phyloP scores from a whole-genome alignment of 2,888 invertebrate genomes.

The Synergus japonicus region DNA sequence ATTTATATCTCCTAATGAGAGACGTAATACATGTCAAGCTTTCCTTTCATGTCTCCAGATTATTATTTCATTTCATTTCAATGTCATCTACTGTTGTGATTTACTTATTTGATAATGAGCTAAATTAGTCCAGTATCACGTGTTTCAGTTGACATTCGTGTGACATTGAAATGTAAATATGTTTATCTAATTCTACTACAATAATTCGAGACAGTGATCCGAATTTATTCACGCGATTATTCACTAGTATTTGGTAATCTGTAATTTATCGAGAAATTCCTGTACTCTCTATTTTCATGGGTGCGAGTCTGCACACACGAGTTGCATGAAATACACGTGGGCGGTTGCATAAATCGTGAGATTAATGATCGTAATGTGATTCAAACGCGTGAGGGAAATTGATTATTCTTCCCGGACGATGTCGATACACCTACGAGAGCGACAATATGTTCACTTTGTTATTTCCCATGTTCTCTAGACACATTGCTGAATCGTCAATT shows the following conservation, averaged over 20 bases:
- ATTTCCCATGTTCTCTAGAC: neutral
- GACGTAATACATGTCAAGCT: neutral
- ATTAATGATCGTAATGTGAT: constrained; percentile 46
- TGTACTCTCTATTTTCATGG: constrained; percentile 34
- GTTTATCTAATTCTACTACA: constrained; percentile 43
- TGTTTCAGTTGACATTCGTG: neutral
- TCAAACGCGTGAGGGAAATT: constrained; percentile 40
- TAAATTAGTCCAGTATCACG: constrained; percentile 37
- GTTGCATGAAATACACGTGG: constrained; percentile 43
- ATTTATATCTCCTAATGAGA: neutral
- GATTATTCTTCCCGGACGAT: constrained; percentile 35
- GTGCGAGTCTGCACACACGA: constrained; percentile 28
- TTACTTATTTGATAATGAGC: neutral
- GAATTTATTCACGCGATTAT: constrained; percentile 44
- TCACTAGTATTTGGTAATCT: constrained; percentile 46
- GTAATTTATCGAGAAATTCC: constrained; percentile 48
- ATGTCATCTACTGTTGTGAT: neutral
- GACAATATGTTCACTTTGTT: constrained; percentile 25
- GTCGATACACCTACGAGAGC: constrained; percentile 30
- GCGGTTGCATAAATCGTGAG: constrained; percentile 48
- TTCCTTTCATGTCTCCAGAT: neutral
- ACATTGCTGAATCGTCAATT: constrained; percentile 23
- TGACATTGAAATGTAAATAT: constrained; percentile 43
- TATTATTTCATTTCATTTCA: neutral
- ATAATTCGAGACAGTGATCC: constrained; percentile 40